Evolutionary conservation across 2,113 vertebrate genomes (phyloP).

Genomic region (Catharus fuscescens): DNA sequence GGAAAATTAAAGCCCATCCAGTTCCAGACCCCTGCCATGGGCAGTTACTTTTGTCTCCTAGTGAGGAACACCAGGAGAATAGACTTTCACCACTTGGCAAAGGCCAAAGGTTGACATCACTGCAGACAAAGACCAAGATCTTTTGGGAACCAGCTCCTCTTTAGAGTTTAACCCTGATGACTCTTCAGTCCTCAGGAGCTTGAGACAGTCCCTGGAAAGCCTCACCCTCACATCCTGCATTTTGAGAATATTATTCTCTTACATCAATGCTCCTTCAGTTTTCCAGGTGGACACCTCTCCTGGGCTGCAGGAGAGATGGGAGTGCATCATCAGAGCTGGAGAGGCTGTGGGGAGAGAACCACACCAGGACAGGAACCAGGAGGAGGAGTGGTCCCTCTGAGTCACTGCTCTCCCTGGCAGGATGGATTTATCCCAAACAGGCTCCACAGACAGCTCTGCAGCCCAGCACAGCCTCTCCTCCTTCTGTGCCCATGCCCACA

Average conservation of each 20-base stretch:
- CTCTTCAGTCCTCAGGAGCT: background rate
- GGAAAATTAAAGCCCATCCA: background rate
- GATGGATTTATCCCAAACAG: background rate
- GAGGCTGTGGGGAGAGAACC: background rate
- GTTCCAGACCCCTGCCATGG: background rate
- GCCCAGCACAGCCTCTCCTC: background rate
- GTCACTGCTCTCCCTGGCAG: background rate
- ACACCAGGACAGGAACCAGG: background rate
- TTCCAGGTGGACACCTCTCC: background rate
- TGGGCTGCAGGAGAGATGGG: background rate
- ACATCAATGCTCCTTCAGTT: background rate
- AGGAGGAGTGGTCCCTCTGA: background rate
- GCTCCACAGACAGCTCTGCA: background rate
- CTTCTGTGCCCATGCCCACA: background rate
- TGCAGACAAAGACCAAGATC: background rate
- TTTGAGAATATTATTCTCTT: background rate
- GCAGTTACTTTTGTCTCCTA: background rate
- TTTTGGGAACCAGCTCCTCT: background rate
- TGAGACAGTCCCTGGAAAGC: background rate
- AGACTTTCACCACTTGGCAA: background rate
- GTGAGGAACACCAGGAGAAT: background rate
- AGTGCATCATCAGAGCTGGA: background rate
- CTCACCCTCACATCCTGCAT: background rate
- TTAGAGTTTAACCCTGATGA: background rate
- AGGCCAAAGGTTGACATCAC: background rate